These are phyloP conservation scores for Pharmacophagus antenor DNA, from an alignment of 2,888 invertebrate genomes.

Conservation along the genomic window DNA sequence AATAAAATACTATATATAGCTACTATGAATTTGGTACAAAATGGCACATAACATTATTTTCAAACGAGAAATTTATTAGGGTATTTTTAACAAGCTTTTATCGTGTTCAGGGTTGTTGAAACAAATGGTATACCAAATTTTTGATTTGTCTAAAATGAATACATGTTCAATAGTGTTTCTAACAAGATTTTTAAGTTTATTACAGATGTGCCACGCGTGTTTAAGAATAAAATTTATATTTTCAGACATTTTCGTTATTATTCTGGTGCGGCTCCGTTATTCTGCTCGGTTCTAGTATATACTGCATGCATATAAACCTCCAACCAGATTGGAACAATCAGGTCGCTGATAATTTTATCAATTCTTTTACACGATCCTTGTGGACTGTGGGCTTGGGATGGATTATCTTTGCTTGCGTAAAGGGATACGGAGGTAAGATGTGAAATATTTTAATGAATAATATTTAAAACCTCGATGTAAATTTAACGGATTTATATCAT, in stretches of 20 bases:
- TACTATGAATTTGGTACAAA: too few species aligned
- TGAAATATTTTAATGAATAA: neutral
- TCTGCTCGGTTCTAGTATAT: slow-evolving; percentile 6
- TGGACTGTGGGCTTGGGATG: slow-evolving; percentile 67
- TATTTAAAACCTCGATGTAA: neutral
- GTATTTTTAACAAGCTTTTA: too few species aligned
- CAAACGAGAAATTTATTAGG: too few species aligned
- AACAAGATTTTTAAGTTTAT: neutral
- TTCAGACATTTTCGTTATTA: slow-evolving; percentile 12
- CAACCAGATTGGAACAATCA: slow-evolving; percentile 49
- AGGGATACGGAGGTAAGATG: slow-evolving; percentile 68
- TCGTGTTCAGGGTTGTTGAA: too few species aligned
- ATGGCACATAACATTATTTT: too few species aligned
- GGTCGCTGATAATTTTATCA: slow-evolving; percentile 49
- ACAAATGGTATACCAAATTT: too few species aligned
- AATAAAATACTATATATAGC: too few species aligned
- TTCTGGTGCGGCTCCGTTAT: slow-evolving; percentile 12
- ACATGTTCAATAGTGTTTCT: neutral
- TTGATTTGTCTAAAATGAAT: too few species aligned
- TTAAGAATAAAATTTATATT: neutral
- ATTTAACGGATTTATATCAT: neutral
- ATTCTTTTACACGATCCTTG: slow-evolving; percentile 57
- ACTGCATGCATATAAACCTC: slow-evolving; percentile 14
- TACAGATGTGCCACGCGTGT: neutral
- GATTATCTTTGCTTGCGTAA: slow-evolving; percentile 65